A percentile compares a stretch with the other conserved stretches of the same genome.
These are phyloP conservation scores for Dicerorhinus sumatrensis DNA, from an alignment of 2,113 vertebrate genomes.

Conservation along the genomic window DNA sequence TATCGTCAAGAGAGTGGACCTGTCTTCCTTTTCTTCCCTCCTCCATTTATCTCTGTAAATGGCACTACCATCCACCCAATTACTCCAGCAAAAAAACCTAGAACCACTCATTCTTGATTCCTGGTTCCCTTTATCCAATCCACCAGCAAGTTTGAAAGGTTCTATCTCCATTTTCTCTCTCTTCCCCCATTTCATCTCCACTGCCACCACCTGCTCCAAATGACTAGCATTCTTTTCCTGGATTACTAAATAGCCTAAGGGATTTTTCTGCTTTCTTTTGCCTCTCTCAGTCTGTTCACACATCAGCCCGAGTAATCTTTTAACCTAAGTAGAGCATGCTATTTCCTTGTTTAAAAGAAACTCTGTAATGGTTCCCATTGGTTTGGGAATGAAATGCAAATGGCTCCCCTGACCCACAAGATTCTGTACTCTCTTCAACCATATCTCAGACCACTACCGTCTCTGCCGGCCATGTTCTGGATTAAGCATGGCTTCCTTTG, in stretches of 20 bases:
- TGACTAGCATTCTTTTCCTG: background rate
- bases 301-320: background rate
- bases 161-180: background rate
- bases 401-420: background rate
- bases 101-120: background rate
- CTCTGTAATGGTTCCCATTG: background rate
- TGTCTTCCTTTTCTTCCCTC: background rate
- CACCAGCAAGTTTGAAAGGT: background rate
- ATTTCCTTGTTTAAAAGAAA: background rate
- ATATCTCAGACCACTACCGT: rapidly evolving
- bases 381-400: background rate
- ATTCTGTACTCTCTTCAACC: background rate
- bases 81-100: background rate
- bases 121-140: background rate
- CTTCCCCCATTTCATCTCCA: rapidly evolving
- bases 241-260: background rate
- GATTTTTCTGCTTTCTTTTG: background rate
- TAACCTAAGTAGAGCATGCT: background rate
- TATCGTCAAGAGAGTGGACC: background rate
- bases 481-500: background rate
- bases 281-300: background rate
- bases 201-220: background rate
- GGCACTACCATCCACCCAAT: background rate
- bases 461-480: background rate
- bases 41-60: background rate